Evolutionary conservation across 2,888 invertebrate species (phyloP), one percentile per base, ranked within the genome.

Genomic region (Nymphalis urticae): DNA sequence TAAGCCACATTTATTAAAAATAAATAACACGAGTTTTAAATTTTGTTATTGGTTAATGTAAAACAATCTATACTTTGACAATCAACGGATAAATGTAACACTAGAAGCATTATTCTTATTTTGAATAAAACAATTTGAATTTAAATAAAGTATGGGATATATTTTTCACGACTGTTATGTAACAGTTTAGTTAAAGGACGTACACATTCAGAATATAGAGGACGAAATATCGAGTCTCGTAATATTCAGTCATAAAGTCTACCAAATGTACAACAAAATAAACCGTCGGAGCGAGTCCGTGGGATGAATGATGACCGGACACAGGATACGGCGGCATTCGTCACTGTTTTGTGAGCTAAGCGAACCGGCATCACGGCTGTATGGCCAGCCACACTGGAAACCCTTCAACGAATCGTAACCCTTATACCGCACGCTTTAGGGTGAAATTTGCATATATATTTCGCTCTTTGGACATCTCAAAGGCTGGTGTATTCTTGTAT

Each of bases 241-340:
- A 72, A 72, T 68, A 66, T 72, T 66, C 68, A 60, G 68, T 70
- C 72, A 69, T 72, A 72, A 72, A 72, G 72, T 70, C 64, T 63
- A 60, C 68, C 62, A 59, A 66, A 66, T 66, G 63, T 65, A 66
- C 64, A 64, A 48, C 68, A 63, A 66, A 72, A 72, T 72, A 72
- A 67, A 67, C 63, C 68, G 67, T 67, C 71, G 47, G 53, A 70
- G 64, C 62, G 71, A 70, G 68, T 66, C 66, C 65, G 66, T 62
- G 65, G 64, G 65, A 77, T 81, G 84, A 82, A 78, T 81, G 82
- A 85, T 85, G 75, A 65, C 77, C 79, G 79, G 78, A 75, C 77
- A 72, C 78, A 78, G 82, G 80, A 83, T 80, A 79, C 82, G 73
- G 75, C 73, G 79, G 80, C 83, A 84, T 85, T 84, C 84, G 83